Evolutionary conservation across 2,797 vertebrate genomes (phyloP).

Genomic region (Halcyon smyrnensis): DNA sequence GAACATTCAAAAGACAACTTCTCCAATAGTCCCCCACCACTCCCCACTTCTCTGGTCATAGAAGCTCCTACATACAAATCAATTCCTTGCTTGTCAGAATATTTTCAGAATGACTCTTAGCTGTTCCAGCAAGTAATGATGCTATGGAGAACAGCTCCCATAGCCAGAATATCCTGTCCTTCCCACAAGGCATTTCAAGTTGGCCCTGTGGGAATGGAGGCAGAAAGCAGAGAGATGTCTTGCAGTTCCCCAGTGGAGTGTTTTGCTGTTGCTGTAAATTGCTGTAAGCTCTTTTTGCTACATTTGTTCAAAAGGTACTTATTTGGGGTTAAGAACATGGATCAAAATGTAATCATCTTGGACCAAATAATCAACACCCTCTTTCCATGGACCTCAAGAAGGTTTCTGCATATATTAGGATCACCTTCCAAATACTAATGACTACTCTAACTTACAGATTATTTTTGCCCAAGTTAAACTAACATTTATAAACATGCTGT

Average conservation of each 20-base stretch:
- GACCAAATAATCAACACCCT: not conserved
- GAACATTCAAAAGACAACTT: not conserved
- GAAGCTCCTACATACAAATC: not conserved
- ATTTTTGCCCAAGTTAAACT: not conserved
- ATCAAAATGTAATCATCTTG: slow-evolving; percentile 12
- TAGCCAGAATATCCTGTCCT: slow-evolving; percentile 11
- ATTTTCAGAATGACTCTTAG: not conserved
- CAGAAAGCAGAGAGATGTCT: slow-evolving; percentile 13
- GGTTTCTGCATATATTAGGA: not conserved
- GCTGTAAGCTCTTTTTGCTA: slow-evolving; percentile 30
- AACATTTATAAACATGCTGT: not conserved
- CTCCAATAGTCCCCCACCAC: not conserved
- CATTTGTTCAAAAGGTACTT: slow-evolving; percentile 1
- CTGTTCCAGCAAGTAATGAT: not conserved
- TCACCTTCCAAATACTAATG: not conserved
- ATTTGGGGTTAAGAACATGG: not conserved
- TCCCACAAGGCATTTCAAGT: slow-evolving; percentile 6
- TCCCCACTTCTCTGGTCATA: not conserved
- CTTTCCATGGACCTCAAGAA: not conserved
- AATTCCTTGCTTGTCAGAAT: not conserved
- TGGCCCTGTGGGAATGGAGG: slow-evolving; percentile 18
- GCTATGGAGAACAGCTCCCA: not conserved
- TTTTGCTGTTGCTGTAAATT: slow-evolving; percentile 17
- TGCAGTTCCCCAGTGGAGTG: not conserved
- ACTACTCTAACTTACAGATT: not conserved